Conservation (phyloP, 2,888 invertebrate genomes). For the Neoaliturus tenellus region DNA sequence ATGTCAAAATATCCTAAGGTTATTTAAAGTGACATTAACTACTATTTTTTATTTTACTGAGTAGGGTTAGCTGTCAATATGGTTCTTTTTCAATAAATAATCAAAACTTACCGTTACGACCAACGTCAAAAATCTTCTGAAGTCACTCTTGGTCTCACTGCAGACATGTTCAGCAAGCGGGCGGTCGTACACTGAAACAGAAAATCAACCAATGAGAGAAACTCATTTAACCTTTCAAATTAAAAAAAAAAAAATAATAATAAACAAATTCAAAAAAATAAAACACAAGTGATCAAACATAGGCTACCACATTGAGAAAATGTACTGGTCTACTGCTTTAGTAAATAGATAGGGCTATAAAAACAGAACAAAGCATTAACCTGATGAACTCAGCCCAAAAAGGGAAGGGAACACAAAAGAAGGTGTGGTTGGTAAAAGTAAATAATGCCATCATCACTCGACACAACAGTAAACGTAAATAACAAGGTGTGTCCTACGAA, state of each 20-base stretch:
- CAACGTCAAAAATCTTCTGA: slow-evolving; percentile 84
- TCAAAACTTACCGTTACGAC: slow-evolving; percentile 78
- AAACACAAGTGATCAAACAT: too few relatives aligned
- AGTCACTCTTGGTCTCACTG: slow-evolving; percentile 87
- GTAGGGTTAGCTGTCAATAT: too few relatives aligned
- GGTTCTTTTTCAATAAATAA: too few relatives aligned
- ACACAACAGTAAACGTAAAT: background rate
- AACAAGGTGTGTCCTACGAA: too few relatives aligned
- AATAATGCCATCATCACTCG: background rate
- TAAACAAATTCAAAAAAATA: background rate
- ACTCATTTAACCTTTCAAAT: background rate
- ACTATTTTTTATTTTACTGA: too few relatives aligned
- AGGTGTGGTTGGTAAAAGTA: background rate
- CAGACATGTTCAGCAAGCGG: slow-evolving; percentile 85
- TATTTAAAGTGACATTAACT: too few relatives aligned
- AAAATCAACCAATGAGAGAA: background rate
- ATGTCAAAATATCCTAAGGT: too few relatives aligned
- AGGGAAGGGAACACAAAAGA: background rate
- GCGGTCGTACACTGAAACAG: slow-evolving; percentile 77
- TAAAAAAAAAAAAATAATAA: background rate
- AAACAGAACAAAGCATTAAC: too few relatives aligned
- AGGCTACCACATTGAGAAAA: too few relatives aligned
- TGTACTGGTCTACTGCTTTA: too few relatives aligned
- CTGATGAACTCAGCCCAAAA: too few relatives aligned
- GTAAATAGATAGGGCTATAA: too few relatives aligned